Conservation (phyloP, 2,113 vertebrate species). For the Eclectus roratus region DNA sequence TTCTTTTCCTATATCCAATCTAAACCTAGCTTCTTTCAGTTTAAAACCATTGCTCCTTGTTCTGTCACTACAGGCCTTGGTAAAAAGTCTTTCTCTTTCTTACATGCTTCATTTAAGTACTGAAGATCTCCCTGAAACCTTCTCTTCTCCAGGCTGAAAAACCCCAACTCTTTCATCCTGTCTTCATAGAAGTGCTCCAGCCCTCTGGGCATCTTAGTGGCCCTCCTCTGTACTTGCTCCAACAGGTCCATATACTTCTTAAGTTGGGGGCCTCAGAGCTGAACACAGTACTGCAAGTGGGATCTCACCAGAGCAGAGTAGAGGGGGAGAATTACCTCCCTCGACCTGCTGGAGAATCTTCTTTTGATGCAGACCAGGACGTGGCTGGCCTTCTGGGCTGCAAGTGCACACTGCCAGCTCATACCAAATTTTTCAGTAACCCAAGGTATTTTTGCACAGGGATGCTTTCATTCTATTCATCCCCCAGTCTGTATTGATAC, state of each 20-base stretch:
- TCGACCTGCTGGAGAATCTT: fast-evolving
- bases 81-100: background rate
- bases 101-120: background rate
- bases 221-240: background rate
- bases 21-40: background rate
- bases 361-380: background rate
- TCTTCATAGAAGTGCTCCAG: background rate
- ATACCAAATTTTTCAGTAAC: background rate
- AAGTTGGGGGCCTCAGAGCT: background rate
- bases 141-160: background rate
- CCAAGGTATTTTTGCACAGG: background rate
- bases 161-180: background rate
- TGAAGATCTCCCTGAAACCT: background rate
- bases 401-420: background rate
- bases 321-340: background rate
- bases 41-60: background rate
- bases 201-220: background rate
- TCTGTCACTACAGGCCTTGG: background rate
- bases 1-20: background rate
- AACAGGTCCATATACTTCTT: background rate
- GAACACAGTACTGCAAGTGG: background rate
- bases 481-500: background rate
- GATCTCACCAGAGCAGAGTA: background rate
- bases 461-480: background rate
- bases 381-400: background rate